A percentile compares a stretch with the other conserved stretches of the same genome.
Conservation (phyloP, 2,888 invertebrate genomes). For the Cephus rjabovi region DNA sequence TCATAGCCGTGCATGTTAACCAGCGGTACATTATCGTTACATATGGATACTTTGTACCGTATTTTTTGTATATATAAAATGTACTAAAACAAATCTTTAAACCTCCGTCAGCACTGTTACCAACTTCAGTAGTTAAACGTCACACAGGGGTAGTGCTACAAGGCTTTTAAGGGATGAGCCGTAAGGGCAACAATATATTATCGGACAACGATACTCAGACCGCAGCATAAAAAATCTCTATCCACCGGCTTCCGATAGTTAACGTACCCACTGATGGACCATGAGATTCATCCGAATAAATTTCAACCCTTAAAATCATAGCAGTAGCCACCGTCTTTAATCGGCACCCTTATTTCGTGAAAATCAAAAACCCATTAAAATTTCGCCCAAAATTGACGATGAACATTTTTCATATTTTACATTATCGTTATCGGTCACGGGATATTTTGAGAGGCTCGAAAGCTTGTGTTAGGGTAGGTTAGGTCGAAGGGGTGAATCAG, state of each 20-base stretch:
- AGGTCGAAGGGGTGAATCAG: background rate
- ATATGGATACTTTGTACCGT: background rate
- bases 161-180: constrained; percentile 45
- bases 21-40: background rate
- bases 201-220: constrained; percentile 29
- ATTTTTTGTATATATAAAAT: background rate
- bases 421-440: background rate
- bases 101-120: background rate
- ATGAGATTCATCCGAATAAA: background rate
- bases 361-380: background rate
- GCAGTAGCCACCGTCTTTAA: too few relatives aligned
- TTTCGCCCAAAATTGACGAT: too few relatives aligned
- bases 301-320: background rate
- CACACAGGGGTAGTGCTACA: constrained; percentile 35
- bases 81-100: background rate
- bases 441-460: background rate
- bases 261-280: background rate
- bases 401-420: too few relatives aligned
- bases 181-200: constrained; percentile 45
- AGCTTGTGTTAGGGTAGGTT: background rate
- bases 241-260: background rate
- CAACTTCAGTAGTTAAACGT: constrained; percentile 26
- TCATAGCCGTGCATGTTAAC: too few relatives aligned
- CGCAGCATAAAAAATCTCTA: background rate
- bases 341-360: background rate